Percentiles rank a stretch among this genome's conserved stretches.
Conservation (phyloP, 2,888 invertebrate species). For the Drosophila maculinotata region DNA sequence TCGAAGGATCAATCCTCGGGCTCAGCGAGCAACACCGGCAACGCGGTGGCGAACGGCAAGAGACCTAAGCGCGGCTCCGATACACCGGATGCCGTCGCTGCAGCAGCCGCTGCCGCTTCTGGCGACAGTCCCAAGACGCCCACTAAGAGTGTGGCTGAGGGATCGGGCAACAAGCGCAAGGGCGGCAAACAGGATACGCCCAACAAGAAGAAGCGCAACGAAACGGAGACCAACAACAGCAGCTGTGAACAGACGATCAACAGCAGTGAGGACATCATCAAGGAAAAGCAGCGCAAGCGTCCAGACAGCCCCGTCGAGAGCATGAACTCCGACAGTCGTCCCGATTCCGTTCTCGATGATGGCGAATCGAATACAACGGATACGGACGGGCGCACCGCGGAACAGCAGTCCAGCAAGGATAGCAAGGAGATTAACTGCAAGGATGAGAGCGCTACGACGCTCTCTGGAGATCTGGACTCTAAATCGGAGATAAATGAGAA, state of each 20-base stretch:
- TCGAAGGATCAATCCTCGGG: constrained; percentile 69
- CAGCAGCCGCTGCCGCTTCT: constrained; percentile 72
- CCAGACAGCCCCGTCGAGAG: constrained; percentile 92
- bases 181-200: constrained; percentile 86
- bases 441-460: constrained; percentile 68
- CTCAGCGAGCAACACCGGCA: constrained; percentile 55
- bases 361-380: constrained; percentile 86
- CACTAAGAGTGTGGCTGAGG: constrained; percentile 76
- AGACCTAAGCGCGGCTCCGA: constrained; percentile 88
- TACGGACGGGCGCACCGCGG: constrained; percentile 77
- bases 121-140: constrained; percentile 86
- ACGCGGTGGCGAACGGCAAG: constrained; percentile 84
- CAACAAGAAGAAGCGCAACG: constrained; percentile 86
- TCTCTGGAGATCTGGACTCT: constrained; percentile 80
- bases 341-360: constrained; percentile 90
- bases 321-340: constrained; percentile 91
- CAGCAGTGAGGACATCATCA: constrained; percentile 71
- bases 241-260: constrained; percentile 57
- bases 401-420: constrained; percentile 84
- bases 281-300: constrained; percentile 86
- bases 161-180: constrained; percentile 83
- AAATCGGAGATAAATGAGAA: constrained; percentile 84
- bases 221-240: constrained; percentile 78
- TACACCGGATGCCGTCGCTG: constrained; percentile 86
- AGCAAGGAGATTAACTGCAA: constrained; percentile 83